Evolutionary conservation across 2,113 vertebrate genomes (phyloP), one percentile per base, ranked within the genome.

Genomic region (Bombycilla garrulus): DNA sequence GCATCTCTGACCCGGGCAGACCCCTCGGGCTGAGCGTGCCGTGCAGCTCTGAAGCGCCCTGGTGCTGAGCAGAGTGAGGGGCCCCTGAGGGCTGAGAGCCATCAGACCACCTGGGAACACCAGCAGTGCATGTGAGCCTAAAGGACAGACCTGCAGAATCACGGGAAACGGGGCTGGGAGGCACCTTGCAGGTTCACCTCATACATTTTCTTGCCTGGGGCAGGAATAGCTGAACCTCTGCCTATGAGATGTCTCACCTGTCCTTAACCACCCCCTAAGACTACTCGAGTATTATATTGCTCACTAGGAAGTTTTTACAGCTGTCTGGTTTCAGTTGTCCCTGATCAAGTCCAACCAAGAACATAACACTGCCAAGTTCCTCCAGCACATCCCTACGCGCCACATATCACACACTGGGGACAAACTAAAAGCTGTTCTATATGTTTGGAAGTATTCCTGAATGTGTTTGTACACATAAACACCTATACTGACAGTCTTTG

Each of bases 1-100:
- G 14, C 23, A 23, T 8, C 57, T 65, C 57, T 9, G 36, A 17
- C 11, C 17, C 0, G 0, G 47, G 53, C 44, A 91, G 58, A 22
- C 8, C 58, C 42, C 74, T 66, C 0, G 0, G 65, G 82, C 57
- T 67, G 70, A 76, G n/a, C 0, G 0, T 33, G 47, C 24, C 42
- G 1, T 2, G 4, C 7, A 12, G 71, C 13, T 81, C 36, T 44
- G 53, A 21, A 29, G 31, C 10, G 71, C 38, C 50, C 35, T 1
- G 0, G 1, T 36, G 26, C 15, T 45, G 33, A 87, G n/a, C 50
- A 50, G 2, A 14, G 44, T 3, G 24, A 57, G 26, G 26, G 57
- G 9, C 10, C 29, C 44, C 11, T 1, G 12, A 61, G 50, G 78
- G n/a, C 65, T 33, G 42, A 40, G 82, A 66, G 51, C 33, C 79